Conservation (phyloP, 2,797 vertebrate genomes). For the Acanthis flammea region DNA sequence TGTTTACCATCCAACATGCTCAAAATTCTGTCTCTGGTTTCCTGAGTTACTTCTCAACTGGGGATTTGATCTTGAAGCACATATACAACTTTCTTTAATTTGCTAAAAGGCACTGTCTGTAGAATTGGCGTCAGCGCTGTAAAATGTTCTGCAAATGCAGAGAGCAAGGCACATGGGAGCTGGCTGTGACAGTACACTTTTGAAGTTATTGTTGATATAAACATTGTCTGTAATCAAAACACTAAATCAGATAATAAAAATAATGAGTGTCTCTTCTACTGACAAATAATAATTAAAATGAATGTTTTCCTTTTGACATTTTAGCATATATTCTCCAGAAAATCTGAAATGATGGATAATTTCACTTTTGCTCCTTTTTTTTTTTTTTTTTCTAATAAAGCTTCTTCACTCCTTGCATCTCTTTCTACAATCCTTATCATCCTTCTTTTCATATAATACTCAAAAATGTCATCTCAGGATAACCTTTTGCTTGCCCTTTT, state of each 20-base stretch:
- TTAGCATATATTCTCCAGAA: background rate
- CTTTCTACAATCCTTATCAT: conserved; percentile 5
- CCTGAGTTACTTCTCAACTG: background rate
- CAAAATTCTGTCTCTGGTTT: background rate
- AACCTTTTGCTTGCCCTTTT: conserved; percentile 54
- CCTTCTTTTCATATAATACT: conserved; percentile 4
- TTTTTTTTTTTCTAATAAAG: background rate
- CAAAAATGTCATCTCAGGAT: conserved; percentile 51
- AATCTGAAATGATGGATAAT: background rate
- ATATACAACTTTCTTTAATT: background rate
- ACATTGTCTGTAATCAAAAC: background rate
- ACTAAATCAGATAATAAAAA: background rate
- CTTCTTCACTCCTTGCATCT: conserved; percentile 6
- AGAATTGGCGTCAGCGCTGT: background rate
- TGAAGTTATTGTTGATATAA: background rate
- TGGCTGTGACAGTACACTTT: background rate
- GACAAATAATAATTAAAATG: background rate
- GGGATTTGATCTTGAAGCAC: conserved; percentile 7
- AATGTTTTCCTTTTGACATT: conserved; percentile 1
- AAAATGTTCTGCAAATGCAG: conserved; percentile 3
- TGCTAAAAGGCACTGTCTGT: background rate
- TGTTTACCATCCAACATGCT: background rate
- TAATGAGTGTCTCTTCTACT: background rate
- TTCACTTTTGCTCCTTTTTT: background rate
- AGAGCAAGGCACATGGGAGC: conserved; percentile 8